phyloP scores from a whole-genome alignment of 2,113 vertebrate species.

The Brachyhypopomus gauderio region DNA sequence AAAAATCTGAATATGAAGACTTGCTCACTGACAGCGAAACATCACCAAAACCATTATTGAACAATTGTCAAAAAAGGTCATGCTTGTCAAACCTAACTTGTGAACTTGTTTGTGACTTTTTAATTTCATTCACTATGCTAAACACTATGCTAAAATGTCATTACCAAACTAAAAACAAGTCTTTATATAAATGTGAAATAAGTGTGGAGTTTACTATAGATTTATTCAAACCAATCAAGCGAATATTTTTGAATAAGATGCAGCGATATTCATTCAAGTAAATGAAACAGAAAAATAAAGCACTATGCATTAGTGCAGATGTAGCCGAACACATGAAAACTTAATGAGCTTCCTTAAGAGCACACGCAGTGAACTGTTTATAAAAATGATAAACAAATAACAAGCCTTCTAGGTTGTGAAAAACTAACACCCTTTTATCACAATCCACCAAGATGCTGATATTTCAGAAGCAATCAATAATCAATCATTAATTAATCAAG shows the following conservation, averaged over 20 bases:
- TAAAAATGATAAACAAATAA: neutral
- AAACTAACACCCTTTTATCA: conserved; percentile 2
- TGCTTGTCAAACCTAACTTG: no score
- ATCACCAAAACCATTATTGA: neutral
- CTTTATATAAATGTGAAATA: neutral
- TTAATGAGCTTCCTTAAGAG: neutral
- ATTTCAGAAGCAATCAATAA: neutral
- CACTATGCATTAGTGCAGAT: neutral
- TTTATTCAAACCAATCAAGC: conserved; percentile 12
- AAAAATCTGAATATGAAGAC: neutral
- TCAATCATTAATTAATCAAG: no score
- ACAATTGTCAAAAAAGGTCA: no score
- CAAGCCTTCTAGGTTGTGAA: neutral
- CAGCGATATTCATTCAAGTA: conserved; percentile 10
- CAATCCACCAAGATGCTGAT: conserved; percentile 1
- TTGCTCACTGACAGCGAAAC: no score
- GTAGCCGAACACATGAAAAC: neutral
- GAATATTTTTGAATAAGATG: neutral
- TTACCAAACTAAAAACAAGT: neutral
- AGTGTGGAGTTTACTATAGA: neutral
- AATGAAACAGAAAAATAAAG: conserved; percentile 9
- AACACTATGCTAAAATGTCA: neutral
- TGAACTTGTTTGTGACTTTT: no score
- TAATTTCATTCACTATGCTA: no score
- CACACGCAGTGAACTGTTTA: conserved; percentile 9